Evolutionary conservation across 2,797 vertebrate species (phyloP).

Genomic region (Columba guinea): DNA sequence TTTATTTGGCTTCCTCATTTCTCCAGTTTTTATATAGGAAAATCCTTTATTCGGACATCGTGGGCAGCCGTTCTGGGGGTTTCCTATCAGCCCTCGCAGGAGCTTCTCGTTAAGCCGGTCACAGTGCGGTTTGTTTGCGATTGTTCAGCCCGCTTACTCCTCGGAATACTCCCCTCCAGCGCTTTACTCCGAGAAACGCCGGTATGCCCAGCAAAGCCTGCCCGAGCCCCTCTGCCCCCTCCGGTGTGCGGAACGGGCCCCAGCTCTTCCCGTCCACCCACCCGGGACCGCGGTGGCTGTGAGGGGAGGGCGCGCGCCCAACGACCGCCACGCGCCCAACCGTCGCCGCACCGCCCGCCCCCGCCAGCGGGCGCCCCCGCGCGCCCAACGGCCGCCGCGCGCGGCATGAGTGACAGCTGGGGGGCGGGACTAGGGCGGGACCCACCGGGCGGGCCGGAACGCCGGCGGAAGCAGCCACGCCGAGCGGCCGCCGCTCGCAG

Average conservation of each 20-base stretch:
- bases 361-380: background rate
- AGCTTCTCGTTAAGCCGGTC: background rate
- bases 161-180: too few species aligned
- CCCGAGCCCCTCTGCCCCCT: background rate
- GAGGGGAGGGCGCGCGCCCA: background rate
- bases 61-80: fast-evolving
- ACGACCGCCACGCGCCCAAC: background rate
- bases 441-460: background rate
- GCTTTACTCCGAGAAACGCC: too few species aligned
- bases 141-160: fast-evolving
- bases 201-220: background rate
- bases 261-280: background rate
- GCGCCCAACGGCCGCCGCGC: background rate
- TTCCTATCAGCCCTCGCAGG: background rate
- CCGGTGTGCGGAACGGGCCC: too few species aligned
- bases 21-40: background rate
- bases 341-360: too few species aligned
- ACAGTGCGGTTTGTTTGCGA: fast-evolving
- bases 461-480: background rate
- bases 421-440: background rate
- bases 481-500: too few species aligned
- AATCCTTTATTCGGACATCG: background rate
- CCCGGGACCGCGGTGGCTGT: too few species aligned
- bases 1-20: background rate
- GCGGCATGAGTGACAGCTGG: background rate